These are phyloP conservation scores for Stenodera caucasica DNA, from an alignment of 2,888 invertebrate species.

Conservation along the genomic window DNA sequence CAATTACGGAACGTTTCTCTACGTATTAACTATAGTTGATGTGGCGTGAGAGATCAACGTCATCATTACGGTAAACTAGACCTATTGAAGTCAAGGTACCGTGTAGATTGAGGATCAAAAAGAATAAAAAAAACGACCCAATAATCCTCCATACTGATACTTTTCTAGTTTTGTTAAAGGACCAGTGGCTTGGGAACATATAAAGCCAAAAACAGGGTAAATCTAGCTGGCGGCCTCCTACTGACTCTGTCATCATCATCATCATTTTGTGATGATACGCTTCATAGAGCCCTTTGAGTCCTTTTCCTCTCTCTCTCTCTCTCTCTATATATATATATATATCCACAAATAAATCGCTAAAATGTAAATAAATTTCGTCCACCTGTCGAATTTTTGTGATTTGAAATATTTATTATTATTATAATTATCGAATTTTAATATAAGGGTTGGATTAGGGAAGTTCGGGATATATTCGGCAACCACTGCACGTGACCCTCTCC, in stretches of 20 bases:
- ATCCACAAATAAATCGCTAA: not conserved
- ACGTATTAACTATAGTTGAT: not conserved
- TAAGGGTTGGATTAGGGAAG: not conserved
- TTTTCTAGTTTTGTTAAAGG: constrained; percentile 10
- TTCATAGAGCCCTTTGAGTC: not conserved
- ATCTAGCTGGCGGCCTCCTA: not conserved
- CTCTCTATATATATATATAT: not conserved
- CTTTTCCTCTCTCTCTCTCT: not conserved
- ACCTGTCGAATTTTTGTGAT: not conserved
- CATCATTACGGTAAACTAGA: constrained; percentile 35
- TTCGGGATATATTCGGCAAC: constrained; percentile 11
- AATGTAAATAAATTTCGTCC: not conserved
- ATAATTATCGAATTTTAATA: too few species aligned
- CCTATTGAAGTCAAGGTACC: constrained; percentile 30
- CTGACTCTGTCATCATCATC: not conserved
- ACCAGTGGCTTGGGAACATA: constrained; percentile 40
- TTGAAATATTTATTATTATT: too few species aligned
- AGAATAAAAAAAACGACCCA: constrained; percentile 32
- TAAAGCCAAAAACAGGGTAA: constrained; percentile 19
- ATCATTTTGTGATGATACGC: not conserved
- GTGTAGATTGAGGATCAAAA: constrained; percentile 13
- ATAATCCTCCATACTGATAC: constrained; percentile 30
- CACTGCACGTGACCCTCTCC: constrained; percentile 21
- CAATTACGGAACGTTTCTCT: not conserved
- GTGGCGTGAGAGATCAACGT: constrained; percentile 5